Evolutionary conservation across 2,797 vertebrate genomes (phyloP), one percentile per base, ranked within the genome.

Genomic region (Sciurus vulgaris): DNA sequence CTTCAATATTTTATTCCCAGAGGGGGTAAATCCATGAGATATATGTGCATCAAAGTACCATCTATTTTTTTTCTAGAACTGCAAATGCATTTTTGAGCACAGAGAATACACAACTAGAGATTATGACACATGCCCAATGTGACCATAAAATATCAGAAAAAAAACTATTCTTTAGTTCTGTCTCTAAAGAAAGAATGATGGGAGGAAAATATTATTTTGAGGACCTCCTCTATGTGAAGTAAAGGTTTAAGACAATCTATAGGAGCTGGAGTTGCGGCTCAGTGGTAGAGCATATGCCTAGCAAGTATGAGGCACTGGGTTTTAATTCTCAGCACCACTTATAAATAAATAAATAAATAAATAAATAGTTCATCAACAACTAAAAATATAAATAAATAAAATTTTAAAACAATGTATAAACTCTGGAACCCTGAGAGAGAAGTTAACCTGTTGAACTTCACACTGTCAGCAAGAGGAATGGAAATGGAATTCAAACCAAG

Each of bases 401-500:
- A 47, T 47, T 56, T 2, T 38, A 63, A 93, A 30, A 7, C 73
- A 85, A 85, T 30, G 35, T 85, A n/a, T 51, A 93, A 91, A 82
- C 2, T 76, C 26, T 81, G 24, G 44, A 94, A 94, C 91, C n/a
- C 73, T 56, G 30, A 78, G 41, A 59, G 35, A 73, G 67, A 92
- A 94, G 65, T 91, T 92, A 72, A 59, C 38, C 83, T 96, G 79
- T 59, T 82, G 14, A 96, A 91, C 88, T 74, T 76, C 28, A 94
- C 12, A 59, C 22, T 59, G 24, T 76, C 86, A 88, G 49, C 56
- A 95, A 69, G 8, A 94, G 26, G 24, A 38, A 96, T 35, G 28
- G 28, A 95, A 95, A 95, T 70, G 54, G 49, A 63, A 88, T 81
- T 94, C 88, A 97, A 94, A 78, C 12, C 78, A 91, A 88, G 20